These are phyloP conservation scores for Sebastes hubbsi DNA, from an alignment of 2,797 vertebrate genomes.

Conservation along the genomic window DNA sequence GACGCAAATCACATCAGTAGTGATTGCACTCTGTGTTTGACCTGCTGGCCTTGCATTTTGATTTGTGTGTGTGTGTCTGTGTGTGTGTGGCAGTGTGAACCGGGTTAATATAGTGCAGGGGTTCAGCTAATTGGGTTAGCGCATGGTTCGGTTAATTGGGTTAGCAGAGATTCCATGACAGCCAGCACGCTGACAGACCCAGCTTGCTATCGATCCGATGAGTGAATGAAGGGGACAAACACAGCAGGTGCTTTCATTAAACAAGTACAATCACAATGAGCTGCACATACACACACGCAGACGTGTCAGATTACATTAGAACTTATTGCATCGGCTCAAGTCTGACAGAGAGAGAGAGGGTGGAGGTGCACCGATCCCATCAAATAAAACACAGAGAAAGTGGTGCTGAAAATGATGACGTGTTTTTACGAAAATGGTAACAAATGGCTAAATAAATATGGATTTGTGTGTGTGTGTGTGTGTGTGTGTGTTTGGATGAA, in stretches of 20 bases:
- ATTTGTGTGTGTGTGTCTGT: background rate
- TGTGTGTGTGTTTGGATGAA: conserved; percentile 24
- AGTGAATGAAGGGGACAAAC: conserved; percentile 56
- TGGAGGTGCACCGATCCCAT: background rate
- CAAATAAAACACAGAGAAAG: background rate
- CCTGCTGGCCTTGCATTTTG: conserved; percentile 37
- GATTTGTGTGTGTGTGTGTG: conserved; percentile 15
- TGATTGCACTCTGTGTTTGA: conserved; percentile 30
- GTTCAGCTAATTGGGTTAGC: conserved; percentile 59
- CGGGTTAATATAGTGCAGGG: conserved; percentile 48
- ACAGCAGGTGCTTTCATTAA: conserved; percentile 63
- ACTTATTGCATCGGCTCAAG: background rate
- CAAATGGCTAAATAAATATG: conserved; percentile 43
- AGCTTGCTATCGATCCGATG: conserved; percentile 60
- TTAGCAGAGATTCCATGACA: conserved; percentile 65
- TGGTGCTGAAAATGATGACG: background rate
- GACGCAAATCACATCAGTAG: conserved; percentile 17
- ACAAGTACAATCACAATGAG: conserved; percentile 34
- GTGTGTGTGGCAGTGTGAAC: conserved; percentile 12
- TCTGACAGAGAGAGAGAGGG: background rate
- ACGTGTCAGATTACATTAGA: conserved; percentile 11
- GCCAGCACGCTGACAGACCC: conserved; percentile 44
- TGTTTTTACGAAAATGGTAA: conserved; percentile 4
- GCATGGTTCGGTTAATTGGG: conserved; percentile 58
- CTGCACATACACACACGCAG: background rate